These are phyloP conservation scores for Hypolimnas misippus DNA, from an alignment of 2,888 invertebrate species.

Conservation along the genomic window DNA sequence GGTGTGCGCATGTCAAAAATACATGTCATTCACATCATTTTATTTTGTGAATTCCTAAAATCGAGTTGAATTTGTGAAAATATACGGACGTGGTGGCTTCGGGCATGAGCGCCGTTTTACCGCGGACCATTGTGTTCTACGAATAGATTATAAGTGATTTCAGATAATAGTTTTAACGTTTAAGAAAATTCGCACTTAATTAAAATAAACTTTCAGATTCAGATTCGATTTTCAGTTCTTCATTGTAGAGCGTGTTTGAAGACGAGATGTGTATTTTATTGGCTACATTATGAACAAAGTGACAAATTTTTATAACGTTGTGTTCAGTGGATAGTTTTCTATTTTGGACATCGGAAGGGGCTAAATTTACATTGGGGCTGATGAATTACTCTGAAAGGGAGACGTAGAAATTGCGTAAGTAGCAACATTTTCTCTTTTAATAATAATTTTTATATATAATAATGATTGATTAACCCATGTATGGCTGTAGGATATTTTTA, in stretches of 20 bases:
- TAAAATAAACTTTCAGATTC: constrained; percentile 51
- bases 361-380: constrained; percentile 66
- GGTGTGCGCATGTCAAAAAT: constrained; percentile 80
- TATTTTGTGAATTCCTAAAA: constrained; percentile 75
- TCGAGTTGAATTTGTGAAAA: constrained; percentile 71
- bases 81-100: constrained; percentile 61
- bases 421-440: constrained; percentile 45
- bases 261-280: constrained; percentile 29
- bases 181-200: constrained; percentile 50
- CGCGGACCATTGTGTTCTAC: constrained; percentile 59
- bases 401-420: constrained; percentile 77
- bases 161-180: constrained; percentile 42
- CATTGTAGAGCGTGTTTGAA: constrained; percentile 40
- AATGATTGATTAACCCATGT: too few relatives aligned
- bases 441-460: background rate
- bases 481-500: too few relatives aligned
- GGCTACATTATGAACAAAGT: constrained; percentile 59
- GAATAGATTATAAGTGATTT: constrained; percentile 56
- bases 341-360: constrained; percentile 72
- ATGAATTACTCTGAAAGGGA: constrained; percentile 62
- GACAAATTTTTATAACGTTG: constrained; percentile 55
- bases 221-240: constrained; percentile 59
- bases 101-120: constrained; percentile 58
- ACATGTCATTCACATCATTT: constrained; percentile 77
- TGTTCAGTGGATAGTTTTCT: constrained; percentile 65